These are phyloP conservation scores for Diabrotica balteata DNA, from an alignment of 2,888 invertebrate genomes.

Conservation along the genomic window DNA sequence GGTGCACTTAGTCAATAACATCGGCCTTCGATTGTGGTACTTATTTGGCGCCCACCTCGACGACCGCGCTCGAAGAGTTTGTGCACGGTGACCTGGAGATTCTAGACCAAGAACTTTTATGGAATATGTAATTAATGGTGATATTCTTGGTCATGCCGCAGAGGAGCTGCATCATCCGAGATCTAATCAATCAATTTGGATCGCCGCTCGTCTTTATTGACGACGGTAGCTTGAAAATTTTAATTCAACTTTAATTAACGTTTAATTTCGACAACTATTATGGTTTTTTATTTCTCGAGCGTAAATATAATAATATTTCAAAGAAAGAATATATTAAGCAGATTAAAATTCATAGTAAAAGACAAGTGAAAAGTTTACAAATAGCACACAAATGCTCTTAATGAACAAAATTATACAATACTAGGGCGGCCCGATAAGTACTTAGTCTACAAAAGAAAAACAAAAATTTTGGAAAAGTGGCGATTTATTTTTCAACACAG, in stretches of 20 bases:
- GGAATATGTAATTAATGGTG: constrained; percentile 16
- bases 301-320: no score
- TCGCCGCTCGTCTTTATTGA: constrained; percentile 3
- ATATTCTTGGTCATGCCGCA: constrained; percentile 6
- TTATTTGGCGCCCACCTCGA: constrained; percentile 21
- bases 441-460: no score
- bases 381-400: no score
- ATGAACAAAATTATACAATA: no score
- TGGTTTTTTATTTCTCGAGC: no score
- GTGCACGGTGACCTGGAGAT: constrained; percentile 22
- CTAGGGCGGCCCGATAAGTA: no score
- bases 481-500: no score
- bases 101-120: constrained; percentile 27
- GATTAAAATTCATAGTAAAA: no score
- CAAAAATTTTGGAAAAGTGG: no score
- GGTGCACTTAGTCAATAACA: background rate
- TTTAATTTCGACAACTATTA: background rate
- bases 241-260: background rate
- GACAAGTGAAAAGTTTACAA: no score
- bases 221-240: constrained; percentile 5
- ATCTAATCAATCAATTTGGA: constrained; percentile 10
- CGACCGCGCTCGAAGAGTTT: background rate
- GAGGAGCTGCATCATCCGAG: background rate
- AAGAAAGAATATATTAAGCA: no score
- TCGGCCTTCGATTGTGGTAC: constrained; percentile 15